These are phyloP conservation scores for Hormaphis cornu DNA, from an alignment of 1,140 invertebrate genomes.

Conservation along the genomic window DNA sequence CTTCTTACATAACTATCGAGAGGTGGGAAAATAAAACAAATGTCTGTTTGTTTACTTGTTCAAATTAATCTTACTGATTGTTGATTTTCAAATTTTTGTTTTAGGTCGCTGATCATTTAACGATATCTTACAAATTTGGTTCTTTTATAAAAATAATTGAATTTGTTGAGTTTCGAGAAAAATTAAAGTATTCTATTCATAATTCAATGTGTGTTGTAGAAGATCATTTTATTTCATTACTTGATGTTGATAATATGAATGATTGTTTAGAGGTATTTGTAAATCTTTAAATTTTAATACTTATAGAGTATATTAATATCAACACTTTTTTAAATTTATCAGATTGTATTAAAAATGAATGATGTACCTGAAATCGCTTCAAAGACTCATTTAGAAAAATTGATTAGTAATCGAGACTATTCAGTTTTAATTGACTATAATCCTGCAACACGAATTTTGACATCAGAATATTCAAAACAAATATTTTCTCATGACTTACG, in stretches of 20 bases:
- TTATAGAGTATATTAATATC: too few relatives aligned
- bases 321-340: background rate
- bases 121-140: slow-evolving; percentile 85
- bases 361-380: background rate
- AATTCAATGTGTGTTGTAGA: slow-evolving; percentile 42
- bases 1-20: slow-evolving; percentile 22
- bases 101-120: slow-evolving; percentile 81
- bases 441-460: slow-evolving; percentile 4
- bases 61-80: background rate
- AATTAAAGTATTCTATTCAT: slow-evolving; percentile 73
- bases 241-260: slow-evolving; percentile 5
- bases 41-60: background rate
- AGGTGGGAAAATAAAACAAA: background rate
- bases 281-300: background rate
- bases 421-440: slow-evolving; percentile 11
- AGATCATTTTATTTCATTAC: slow-evolving; percentile 5
- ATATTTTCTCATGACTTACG: slow-evolving; percentile 5
- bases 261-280: slow-evolving; percentile 19
- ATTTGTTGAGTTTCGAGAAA: slow-evolving; percentile 73
- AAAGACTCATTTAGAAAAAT: slow-evolving; percentile 6
- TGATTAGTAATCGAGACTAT: slow-evolving; percentile 21
- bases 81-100: slow-evolving; percentile 36
- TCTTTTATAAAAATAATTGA: slow-evolving; percentile 87
- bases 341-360: slow-evolving; percentile 23
- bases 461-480: background rate